These are phyloP conservation scores for Rhingia rostrata DNA, from an alignment of 2,888 invertebrate genomes.

Conservation along the genomic window DNA sequence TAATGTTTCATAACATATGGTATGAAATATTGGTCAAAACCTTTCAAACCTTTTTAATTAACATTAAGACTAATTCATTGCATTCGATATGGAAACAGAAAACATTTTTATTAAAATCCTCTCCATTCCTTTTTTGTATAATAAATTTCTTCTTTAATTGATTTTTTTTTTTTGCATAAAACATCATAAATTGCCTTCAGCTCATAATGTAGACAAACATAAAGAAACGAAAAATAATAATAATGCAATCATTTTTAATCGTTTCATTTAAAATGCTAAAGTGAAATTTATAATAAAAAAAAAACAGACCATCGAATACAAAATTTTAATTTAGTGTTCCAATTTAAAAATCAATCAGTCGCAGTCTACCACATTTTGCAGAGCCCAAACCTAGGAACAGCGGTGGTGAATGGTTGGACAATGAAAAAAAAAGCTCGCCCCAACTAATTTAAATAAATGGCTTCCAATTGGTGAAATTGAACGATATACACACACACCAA, in stretches of 20 bases:
- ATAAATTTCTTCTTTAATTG: constrained; percentile 37
- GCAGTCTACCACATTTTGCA: constrained; percentile 42
- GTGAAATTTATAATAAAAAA: too few species aligned
- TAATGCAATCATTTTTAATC: constrained; percentile 51
- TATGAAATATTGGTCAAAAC: neutral
- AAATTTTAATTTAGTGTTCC: constrained; percentile 63
- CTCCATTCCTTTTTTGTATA: neutral
- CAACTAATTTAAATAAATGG: constrained; percentile 66
- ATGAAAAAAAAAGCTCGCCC: constrained; percentile 30
- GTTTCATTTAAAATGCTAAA: constrained; percentile 53
- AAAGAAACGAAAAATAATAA: neutral
- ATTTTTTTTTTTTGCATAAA: constrained; percentile 32
- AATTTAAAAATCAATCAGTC: constrained; percentile 68
- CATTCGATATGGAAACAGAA: constrained; percentile 6
- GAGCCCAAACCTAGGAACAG: neutral
- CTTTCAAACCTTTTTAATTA: neutral
- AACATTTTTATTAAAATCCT: neutral
- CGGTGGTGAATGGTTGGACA: neutral
- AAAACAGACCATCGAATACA: neutral
- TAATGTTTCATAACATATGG: neutral
- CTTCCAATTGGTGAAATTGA: constrained; percentile 30
- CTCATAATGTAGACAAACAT: neutral
- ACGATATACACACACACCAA: neutral
- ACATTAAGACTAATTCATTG: constrained; percentile 6
- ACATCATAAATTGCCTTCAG: constrained; percentile 41